Evolutionary conservation across 2,888 invertebrate species (phyloP).

Genomic region (Caenorhabditis zanzibari): DNA sequence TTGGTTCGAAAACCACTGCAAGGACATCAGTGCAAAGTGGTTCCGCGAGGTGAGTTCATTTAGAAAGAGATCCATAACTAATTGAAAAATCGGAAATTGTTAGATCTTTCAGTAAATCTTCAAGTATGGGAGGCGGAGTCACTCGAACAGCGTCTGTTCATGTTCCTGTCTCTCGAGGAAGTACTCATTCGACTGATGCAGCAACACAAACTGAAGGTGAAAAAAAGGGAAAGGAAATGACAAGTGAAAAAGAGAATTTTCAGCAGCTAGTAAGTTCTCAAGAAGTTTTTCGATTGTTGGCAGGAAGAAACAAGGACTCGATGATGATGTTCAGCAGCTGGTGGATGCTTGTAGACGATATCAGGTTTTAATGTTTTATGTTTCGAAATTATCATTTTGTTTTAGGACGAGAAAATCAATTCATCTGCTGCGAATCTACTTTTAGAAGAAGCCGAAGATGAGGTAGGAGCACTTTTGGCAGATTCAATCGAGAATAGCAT

Average conservation of each 20-base stretch:
- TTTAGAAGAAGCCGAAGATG: constrained; percentile 78
- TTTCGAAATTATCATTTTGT: constrained; percentile 24
- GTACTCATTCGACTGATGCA: constrained; percentile 67
- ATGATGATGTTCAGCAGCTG: constrained; percentile 82
- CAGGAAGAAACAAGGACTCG: constrained; percentile 75
- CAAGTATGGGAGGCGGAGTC: constrained; percentile 68
- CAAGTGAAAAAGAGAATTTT: constrained; percentile 9
- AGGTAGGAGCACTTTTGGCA: constrained; percentile 77
- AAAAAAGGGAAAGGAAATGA: too few relatives aligned
- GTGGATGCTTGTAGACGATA: constrained; percentile 82
- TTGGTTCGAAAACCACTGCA: constrained; percentile 78
- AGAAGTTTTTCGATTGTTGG: constrained; percentile 81
- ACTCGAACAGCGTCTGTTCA: constrained; percentile 76
- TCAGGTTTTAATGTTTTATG: constrained; percentile 68
- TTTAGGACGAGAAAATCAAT: constrained; percentile 80
- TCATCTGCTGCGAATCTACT: constrained; percentile 77
- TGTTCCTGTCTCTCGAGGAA: constrained; percentile 69
- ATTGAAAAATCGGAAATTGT: neutral
- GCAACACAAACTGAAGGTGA: constrained; percentile 75
- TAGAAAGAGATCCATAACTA: neutral
- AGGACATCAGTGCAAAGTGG: constrained; percentile 80
- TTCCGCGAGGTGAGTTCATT: constrained; percentile 72
- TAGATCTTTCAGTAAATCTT: constrained; percentile 67
- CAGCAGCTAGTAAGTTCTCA: constrained; percentile 70
- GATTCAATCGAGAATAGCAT: constrained; percentile 80